Evolutionary conservation across 2,888 invertebrate species (phyloP).

Genomic region (Hirtodrosophila confusa): DNA sequence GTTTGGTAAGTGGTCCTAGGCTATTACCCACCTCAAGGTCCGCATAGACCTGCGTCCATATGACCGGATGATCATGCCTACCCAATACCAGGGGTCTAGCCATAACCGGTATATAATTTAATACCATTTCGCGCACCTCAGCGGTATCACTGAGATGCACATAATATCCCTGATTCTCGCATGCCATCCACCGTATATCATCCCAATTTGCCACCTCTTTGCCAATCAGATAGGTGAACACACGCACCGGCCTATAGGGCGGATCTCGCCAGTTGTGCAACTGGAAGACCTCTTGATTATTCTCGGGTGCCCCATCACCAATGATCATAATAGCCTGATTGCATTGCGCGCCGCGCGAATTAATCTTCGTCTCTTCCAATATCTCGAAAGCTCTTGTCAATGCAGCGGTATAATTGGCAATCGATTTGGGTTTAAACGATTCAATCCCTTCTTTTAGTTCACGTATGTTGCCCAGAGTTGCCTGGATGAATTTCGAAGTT

Average conservation of each 20-base stretch:
- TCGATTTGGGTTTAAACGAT: constrained; percentile 91
- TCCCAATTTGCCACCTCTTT: constrained; percentile 95
- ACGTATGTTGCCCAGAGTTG: constrained; percentile 92
- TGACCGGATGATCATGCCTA: constrained; percentile 93
- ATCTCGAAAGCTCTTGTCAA: constrained; percentile 95
- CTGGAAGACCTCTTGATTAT: constrained; percentile 96
- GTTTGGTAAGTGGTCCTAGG: constrained; percentile 15
- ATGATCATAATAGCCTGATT: constrained; percentile 99
- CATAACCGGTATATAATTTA: constrained; percentile 98
- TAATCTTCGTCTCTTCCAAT: constrained; percentile 88
- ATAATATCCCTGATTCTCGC: constrained; percentile 97
- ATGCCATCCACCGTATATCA: constrained; percentile 99
- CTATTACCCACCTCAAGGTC: constrained; percentile 90
- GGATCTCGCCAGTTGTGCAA: constrained; percentile 92
- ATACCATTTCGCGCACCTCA: constrained; percentile 97
- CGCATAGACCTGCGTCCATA: constrained; percentile 98
- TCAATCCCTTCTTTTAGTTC: constrained; percentile 92
- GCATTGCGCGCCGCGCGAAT: constrained; percentile 89
- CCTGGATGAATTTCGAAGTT: constrained; percentile 85
- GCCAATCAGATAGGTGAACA: constrained; percentile 99
- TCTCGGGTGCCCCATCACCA: constrained; percentile 99
- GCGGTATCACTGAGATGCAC: constrained; percentile 98
- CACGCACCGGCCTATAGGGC: constrained; percentile 93
- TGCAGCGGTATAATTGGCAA: constrained; percentile 97
- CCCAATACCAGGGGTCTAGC: constrained; percentile 96